phyloP scores from a whole-genome alignment of 2,113 vertebrate species.

The Xenopus tropicalis region UCB_Xtro_10.0 CM004447.2:103000501-103001000 shows the following conservation, averaged over 20 bases:
- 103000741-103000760: slow-evolving; percentile 65
- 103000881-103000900: neutral
- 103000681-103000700: slow-evolving; percentile 48
- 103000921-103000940: too few relatives aligned
- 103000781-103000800: neutral
- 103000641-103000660: slow-evolving; percentile 60
- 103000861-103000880: neutral
- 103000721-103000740: slow-evolving; percentile 62
- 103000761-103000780: slow-evolving; percentile 6
- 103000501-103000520: neutral
- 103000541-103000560: slow-evolving; percentile 58
- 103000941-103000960: too few relatives aligned
- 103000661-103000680: slow-evolving; percentile 44
- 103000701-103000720: slow-evolving; percentile 54
- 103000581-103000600: slow-evolving; percentile 54
- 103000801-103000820: slow-evolving; percentile 9
- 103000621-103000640: slow-evolving; percentile 56
- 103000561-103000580: slow-evolving; percentile 63
- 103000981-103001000: too few relatives aligned
- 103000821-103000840: slow-evolving; percentile 64
- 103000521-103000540: slow-evolving; percentile 55
- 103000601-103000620: neutral
- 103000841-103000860: slow-evolving; percentile 61
- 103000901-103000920: too few relatives aligned
- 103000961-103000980: too few relatives aligned